These are phyloP conservation scores for Riptortus pedestris DNA, from an alignment of 1,140 invertebrate species.

Conservation along the genomic window DNA sequence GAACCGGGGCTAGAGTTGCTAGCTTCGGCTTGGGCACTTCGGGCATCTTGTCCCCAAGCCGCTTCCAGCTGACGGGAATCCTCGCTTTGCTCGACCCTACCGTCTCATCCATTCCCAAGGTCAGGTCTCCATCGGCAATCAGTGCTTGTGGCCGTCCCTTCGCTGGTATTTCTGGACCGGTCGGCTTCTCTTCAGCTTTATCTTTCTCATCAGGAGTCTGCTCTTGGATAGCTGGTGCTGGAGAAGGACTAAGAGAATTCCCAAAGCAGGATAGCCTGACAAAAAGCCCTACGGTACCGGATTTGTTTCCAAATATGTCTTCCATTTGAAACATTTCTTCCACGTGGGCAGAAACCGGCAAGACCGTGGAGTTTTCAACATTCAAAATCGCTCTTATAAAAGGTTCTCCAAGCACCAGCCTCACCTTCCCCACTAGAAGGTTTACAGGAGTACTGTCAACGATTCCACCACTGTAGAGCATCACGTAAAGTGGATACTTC, in stretches of 20 bases:
- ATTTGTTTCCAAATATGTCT: constrained; percentile 11
- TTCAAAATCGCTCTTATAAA: constrained; percentile 8
- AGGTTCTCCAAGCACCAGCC: not conserved
- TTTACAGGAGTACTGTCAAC: not conserved
- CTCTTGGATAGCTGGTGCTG: not conserved
- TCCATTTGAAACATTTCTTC: constrained; percentile 11
- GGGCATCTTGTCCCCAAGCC: not conserved
- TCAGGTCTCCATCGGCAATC: too few relatives aligned
- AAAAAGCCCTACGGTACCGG: constrained; percentile 11
- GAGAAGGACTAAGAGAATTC: not conserved
- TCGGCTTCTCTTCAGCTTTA: too few relatives aligned
- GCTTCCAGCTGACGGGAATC: not conserved
- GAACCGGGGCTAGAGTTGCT: not conserved
- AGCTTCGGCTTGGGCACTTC: not conserved
- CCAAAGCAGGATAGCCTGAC: constrained; percentile 24
- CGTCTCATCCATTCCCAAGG: not conserved
- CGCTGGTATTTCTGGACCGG: too few relatives aligned
- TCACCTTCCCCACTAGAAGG: not conserved
- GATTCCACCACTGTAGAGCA: not conserved
- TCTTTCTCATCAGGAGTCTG: too few relatives aligned
- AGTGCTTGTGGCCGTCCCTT: too few relatives aligned
- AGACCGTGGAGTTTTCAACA: not conserved
- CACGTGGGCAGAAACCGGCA: constrained; percentile 15
- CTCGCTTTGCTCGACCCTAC: not conserved
- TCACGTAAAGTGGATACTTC: constrained; percentile 16